Conservation (phyloP, 2,888 invertebrate species). For the Agriotes lineatus region DNA sequence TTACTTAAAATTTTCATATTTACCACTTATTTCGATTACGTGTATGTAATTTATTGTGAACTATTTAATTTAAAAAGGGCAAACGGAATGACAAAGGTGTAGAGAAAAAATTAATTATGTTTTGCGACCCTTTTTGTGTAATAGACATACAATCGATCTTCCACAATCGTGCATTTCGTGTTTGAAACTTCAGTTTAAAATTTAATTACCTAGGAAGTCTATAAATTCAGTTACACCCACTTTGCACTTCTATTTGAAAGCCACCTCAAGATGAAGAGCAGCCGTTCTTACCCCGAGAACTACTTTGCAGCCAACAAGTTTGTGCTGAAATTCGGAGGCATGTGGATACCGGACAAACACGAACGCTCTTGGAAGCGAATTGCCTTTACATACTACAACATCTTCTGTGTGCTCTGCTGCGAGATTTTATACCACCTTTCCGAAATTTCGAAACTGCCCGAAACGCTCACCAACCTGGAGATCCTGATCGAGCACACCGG, state of each 20-base stretch:
- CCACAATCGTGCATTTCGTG: no score
- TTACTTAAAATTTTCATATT: no score
- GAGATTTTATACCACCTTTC: neutral
- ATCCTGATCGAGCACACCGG: conserved; percentile 42
- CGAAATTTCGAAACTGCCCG: neutral
- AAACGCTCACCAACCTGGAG: neutral
- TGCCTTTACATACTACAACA: neutral
- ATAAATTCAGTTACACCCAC: no score
- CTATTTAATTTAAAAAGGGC: no score
- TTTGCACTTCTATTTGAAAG: no score
- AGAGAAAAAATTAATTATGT: no score
- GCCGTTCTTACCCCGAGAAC: neutral
- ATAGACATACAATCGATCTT: no score
- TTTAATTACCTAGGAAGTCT: neutral
- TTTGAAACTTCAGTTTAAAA: neutral
- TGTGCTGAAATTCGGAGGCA: conserved; percentile 44
- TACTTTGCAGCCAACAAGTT: conserved; percentile 45
- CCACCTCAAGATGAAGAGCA: neutral
- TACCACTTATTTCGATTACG: no score
- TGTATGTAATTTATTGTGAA: no score
- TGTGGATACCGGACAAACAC: conserved; percentile 43
- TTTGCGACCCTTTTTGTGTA: no score
- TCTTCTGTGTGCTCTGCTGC: neutral
- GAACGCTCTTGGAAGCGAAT: conserved; percentile 10
- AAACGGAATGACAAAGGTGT: no score